Evolutionary conservation across 1,140 invertebrate species (phyloP), one percentile per base, ranked within the genome.

Genomic region (Campoletis sonorensis): DNA sequence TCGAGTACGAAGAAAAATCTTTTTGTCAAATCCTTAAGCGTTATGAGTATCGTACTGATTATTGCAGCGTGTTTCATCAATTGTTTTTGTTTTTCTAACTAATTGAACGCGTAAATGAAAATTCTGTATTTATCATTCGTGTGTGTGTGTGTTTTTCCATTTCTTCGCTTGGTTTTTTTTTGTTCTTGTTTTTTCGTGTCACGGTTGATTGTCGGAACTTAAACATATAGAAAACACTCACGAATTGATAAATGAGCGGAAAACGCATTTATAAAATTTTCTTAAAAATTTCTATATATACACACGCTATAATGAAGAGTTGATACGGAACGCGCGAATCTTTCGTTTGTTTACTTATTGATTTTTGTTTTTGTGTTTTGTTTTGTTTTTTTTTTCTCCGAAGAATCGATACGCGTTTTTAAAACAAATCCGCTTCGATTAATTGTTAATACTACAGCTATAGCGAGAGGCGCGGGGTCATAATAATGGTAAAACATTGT

Each of bases 401-500:
- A 40, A 49, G 67, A n/a, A 80, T 37, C 40, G 79, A 79, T 45
- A 89, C 82, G 86, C 87, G 85, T n/a, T 33, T 84, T 87, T 84
- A 79, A 81, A 79, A 87, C 87, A 84, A 79, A 79, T 70, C 40
- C 16, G 45, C 37, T 72, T 72, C 61, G 45, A 70, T 70, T 73
- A 85, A 86, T 76, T 84, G 81, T 84, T 84, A n/a, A 83, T 81
- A 75, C 83, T 88, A 87, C 84, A 86, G 83, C 87, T 90, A 92
- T 84, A 81, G 78, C 80, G 33, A 81, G 64, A 89, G 67, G 82
- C 82, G 86, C 87, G 87, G 67, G 86, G 91, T 91, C 91, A 92
- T 92, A 92, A 92, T 68, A 86, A 84, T 80, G 82, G 76, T 68
- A 85, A 84, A 85, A 83, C 68, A 82, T 85, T 87, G 86, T 91